Conservation (phyloP, 2,797 vertebrate species). For the Masticophis lateralis region DNA sequence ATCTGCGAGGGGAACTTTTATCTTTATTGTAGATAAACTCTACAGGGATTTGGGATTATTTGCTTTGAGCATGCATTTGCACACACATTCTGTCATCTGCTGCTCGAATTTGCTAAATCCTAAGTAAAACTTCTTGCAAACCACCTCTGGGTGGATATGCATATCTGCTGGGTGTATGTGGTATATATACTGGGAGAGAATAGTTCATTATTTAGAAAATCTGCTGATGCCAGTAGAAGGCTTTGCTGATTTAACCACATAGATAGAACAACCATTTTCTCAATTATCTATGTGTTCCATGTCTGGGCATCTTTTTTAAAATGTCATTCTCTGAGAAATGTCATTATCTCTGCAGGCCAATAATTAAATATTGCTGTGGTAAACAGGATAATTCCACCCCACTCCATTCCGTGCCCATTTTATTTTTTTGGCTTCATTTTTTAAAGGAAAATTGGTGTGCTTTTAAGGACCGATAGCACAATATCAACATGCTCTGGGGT, state of each 20-base stretch:
- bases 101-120: not conserved
- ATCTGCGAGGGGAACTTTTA: too few species aligned
- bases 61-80: not conserved
- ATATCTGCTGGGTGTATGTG: not conserved
- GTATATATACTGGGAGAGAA: not conserved
- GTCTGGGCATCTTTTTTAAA: not conserved
- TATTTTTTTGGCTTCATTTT: not conserved
- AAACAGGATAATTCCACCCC: not conserved
- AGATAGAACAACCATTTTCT: not conserved
- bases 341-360: not conserved
- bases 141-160: not conserved
- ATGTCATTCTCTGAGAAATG: not conserved
- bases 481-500: not conserved
- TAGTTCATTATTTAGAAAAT: not conserved
- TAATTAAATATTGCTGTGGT: not conserved
- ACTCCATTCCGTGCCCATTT: too few species aligned
- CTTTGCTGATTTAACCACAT: not conserved
- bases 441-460: not conserved
- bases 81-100: not conserved
- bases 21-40: not conserved
- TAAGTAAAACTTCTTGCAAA: not conserved
- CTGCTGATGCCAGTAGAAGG: not conserved
- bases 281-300: not conserved
- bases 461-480: not conserved
- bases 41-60: not conserved